These are phyloP conservation scores for Heliconius ismenius DNA, from an alignment of 2,888 invertebrate genomes.

Conservation along the genomic window DNA sequence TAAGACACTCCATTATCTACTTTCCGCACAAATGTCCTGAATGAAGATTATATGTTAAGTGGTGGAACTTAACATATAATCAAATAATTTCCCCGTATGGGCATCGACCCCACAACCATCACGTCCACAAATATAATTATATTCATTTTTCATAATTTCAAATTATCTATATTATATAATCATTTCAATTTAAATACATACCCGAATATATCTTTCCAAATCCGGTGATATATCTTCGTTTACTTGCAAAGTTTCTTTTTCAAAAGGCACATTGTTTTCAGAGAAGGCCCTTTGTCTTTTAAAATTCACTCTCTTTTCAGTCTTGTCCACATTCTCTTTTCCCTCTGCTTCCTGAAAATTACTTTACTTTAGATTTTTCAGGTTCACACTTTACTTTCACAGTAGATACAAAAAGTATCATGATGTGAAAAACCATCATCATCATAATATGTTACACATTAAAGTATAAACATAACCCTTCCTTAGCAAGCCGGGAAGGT, in stretches of 20 bases:
- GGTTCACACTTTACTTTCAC: no score
- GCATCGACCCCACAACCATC: no score
- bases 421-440: no score
- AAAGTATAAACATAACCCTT: no score
- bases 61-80: no score
- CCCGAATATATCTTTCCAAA: slow-evolving; percentile 68
- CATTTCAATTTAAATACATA: slow-evolving; percentile 36
- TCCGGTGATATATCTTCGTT: slow-evolving; percentile 64
- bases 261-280: slow-evolving; percentile 50
- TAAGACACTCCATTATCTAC: neutral
- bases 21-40: neutral
- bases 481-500: no score
- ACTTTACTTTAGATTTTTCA: slow-evolving; percentile 10
- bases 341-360: slow-evolving; percentile 52
- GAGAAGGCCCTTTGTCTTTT: slow-evolving; percentile 43
- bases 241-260: slow-evolving; percentile 34
- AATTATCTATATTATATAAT: no score
- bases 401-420: neutral
- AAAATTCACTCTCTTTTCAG: slow-evolving; percentile 53
- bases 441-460: no score
- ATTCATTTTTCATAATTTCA: no score
- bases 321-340: slow-evolving; percentile 48
- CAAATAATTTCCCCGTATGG: no score
- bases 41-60: neutral
- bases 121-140: no score